Conservation (phyloP, 2,888 invertebrate species). For the Helicoverpa assulta region DNA sequence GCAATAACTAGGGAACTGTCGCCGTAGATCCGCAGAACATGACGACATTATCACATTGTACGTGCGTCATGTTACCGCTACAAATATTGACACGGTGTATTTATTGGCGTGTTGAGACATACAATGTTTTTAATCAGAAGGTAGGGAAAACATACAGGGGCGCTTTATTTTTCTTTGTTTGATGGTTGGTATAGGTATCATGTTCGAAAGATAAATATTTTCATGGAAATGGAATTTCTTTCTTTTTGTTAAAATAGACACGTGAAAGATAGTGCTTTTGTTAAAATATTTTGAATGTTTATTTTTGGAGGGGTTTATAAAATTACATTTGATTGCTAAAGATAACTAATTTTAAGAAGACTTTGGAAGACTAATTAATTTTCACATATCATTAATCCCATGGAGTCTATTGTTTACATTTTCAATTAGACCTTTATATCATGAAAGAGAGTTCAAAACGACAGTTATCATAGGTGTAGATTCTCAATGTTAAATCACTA, state of each 20-base stretch:
- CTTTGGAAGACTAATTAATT: no score
- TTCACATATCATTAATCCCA: no score
- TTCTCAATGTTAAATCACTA: no score
- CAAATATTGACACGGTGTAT: constrained; percentile 60
- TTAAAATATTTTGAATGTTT: constrained; percentile 11
- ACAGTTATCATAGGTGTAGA: no score
- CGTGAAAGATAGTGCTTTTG: constrained; percentile 24
- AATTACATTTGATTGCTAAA: no score
- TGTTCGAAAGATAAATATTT: constrained; percentile 51
- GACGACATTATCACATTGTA: constrained; percentile 58
- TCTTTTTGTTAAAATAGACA: constrained; percentile 36
- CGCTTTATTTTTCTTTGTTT: constrained; percentile 53
- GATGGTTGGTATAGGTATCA: constrained; percentile 41
- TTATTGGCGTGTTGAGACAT: constrained; percentile 59
- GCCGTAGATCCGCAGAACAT: constrained; percentile 48
- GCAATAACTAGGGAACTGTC: constrained; percentile 59
- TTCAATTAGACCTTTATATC: no score
- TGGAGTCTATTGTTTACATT: no score
- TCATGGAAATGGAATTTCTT: constrained; percentile 44
- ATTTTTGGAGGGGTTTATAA: constrained; percentile 10
- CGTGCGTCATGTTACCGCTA: constrained; percentile 46
- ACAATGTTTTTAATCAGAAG: constrained; percentile 60
- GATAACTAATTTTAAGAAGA: no score
- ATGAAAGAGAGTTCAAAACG: no score
- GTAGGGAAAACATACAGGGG: constrained; percentile 35